Base-by-base conservation (phyloP, 1,140 invertebrate genomes). In the Pogonognathellus flavescens region DNA sequence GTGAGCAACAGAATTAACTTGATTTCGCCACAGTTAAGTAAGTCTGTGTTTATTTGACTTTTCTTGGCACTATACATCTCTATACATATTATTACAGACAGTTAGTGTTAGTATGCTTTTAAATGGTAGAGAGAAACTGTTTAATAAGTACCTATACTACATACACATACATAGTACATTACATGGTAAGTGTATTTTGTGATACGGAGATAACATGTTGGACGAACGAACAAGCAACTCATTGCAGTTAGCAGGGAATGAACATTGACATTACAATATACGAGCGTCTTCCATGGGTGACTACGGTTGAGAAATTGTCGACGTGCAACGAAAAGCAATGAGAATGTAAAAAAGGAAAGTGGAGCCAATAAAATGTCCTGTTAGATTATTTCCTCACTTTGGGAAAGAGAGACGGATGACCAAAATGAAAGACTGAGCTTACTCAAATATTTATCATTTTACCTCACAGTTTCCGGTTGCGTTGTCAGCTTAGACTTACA, bases 371-470 rank as follows among this genome's bases (percentile, higher is more conserved):
- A 55, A 81, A 81, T 81, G 80, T 81, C 80, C 70, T 81, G 31
- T 81, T 81, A 41, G 80, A 81, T 81, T 59, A 81, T 81, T 81
- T 81, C 80, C 80, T 81, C 53, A 81, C 80, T 81, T 81, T 81
- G 18, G 80, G 50, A 81, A 81, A 81, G 80, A 81, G 80, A 81
- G 50, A 81, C 50, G 80, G 55, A 81, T 81, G 80, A 81, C 80
- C 80, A 25, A 81, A 57, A 57, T 53, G 55, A 81, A 81, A 57
- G 55, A 50, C 53, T 55, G 80, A 81, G 80, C 53, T 59, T 81
- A 55, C 80, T 81, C 80, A 81, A 81, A 57, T 59, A 81, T 81
- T 81, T 59, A 81, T 81, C 80, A 81, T 81, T 81, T 81, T 55
- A 76, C 70, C 70, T 76, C 70, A 25, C 49, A 76, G 70, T 76